Base-by-base conservation (phyloP, 2,888 invertebrate species). In the Apocheima hispidaria region DNA sequence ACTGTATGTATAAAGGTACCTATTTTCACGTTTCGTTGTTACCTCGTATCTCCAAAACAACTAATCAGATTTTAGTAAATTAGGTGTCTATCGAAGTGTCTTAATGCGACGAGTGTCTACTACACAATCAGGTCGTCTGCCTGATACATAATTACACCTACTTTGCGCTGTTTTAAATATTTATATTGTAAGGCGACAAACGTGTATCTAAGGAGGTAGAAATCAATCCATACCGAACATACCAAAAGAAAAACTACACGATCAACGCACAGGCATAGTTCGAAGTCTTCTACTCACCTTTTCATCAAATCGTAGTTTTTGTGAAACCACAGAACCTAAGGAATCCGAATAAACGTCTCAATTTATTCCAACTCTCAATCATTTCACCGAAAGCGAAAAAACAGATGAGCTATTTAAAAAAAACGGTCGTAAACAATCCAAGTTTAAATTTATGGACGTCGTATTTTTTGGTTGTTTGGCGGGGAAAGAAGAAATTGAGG, bases 381-480 rank as follows among this genome's bases (percentile, higher is more conserved):
- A 69, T 66, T 71, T 58, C 30, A 49, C 52, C 30, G 54, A 58
- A 59, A 51, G 41, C 57, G 40, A 57, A 69, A 70, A 74, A 72
- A 69, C 51, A 61, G 66, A 54, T 69, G 75, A 75, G 73, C 78
- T 75, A 78, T 81, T 51, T 41, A 50, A 60, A 54, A 52, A 60
- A 55, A 55, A 43, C 40, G 78, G 65, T 74, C 74, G 74, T 80
- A 78, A 81, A 79, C 70, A 77, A 66, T 74, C 65, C 61, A 20
- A 67, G 57, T 62, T 69, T 68, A 68, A 70, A 78, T 79, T 81
- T 81, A 83, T 72, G 60, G 72, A 53, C 59, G 68, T 62, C 70
- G 64, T 73, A 73, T 70, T 74, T 72, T 74, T 71, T 73, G 69
- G 65, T 68, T 60, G 65, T 68, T 67, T 70, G 53, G 71, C 59